These are phyloP conservation scores for Cataglyphis rosenhaueri DNA, from an alignment of 2,888 invertebrate species.

Conservation along the genomic window DNA sequence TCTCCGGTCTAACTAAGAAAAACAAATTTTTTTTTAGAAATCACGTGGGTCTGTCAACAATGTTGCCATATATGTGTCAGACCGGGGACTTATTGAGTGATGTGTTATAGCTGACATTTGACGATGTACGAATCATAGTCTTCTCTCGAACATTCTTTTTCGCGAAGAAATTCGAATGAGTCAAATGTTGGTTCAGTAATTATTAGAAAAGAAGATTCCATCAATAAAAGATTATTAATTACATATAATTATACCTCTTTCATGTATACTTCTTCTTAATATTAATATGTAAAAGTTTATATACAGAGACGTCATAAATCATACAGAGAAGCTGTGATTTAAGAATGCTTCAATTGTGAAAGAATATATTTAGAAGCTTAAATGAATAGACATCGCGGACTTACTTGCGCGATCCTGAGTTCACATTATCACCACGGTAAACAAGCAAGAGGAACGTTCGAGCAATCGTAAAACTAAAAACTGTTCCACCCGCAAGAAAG, in stretches of 20 bases:
- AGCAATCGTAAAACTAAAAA: slow-evolving; percentile 54
- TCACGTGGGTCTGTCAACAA: too few species aligned
- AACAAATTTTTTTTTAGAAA: too few species aligned
- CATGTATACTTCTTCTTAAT: not conserved
- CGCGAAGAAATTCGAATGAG: not conserved
- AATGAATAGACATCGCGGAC: slow-evolving; percentile 11
- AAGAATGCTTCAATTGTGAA: not conserved
- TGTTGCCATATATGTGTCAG: too few species aligned
- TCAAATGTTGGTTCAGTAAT: not conserved
- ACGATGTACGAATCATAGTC: not conserved
- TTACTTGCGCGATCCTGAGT: not conserved
- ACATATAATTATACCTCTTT: not conserved
- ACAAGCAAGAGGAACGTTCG: slow-evolving; percentile 12
- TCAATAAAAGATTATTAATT: not conserved
- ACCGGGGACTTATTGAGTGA: too few species aligned
- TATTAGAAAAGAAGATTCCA: not conserved
- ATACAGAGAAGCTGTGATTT: not conserved
- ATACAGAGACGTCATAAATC: not conserved
- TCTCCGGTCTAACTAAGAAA: too few species aligned
- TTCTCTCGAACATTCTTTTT: not conserved
- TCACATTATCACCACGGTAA: slow-evolving; percentile 30
- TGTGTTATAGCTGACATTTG: not conserved
- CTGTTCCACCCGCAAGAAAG: slow-evolving; percentile 36
- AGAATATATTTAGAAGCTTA: slow-evolving; percentile 13
- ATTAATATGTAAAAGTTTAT: not conserved